Percentiles rank a stretch among this genome's conserved stretches.
phyloP scores from a whole-genome alignment of 2,888 invertebrate genomes.

The Drosophila austrosaltans region DNA sequence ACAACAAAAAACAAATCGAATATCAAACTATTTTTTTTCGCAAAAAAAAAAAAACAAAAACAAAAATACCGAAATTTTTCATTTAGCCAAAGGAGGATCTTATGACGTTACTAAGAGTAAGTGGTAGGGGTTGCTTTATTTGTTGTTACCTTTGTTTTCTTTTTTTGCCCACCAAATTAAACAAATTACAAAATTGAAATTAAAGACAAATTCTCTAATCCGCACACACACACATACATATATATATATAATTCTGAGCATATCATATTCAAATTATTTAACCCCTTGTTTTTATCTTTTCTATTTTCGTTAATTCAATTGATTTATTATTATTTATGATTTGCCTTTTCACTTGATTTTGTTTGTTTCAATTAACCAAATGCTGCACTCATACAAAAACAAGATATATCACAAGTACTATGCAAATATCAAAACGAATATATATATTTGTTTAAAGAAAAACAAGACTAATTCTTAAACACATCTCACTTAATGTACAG shows the following conservation, averaged over 20 bases:
- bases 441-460: not conserved
- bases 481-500: constrained; percentile 38
- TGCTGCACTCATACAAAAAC: constrained; percentile 4
- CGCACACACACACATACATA: constrained; percentile 12
- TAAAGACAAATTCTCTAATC: constrained; percentile 40
- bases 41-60: constrained; percentile 41
- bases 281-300: not conserved
- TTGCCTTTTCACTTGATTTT: constrained; percentile 8
- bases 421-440: not conserved
- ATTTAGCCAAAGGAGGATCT: constrained; percentile 83
- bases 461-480: constrained; percentile 20
- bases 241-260: constrained; percentile 27
- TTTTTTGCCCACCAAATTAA: constrained; percentile 40
- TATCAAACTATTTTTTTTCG: constrained; percentile 43
- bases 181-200: constrained; percentile 22
- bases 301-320: not conserved
- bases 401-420: constrained; percentile 10
- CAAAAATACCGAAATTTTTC: constrained; percentile 59
- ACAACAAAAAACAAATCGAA: constrained; percentile 36
- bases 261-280: constrained; percentile 48
- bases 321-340: not conserved
- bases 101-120: constrained; percentile 84
- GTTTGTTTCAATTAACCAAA: constrained; percentile 6
- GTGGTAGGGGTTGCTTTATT: constrained; percentile 84
- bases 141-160: constrained; percentile 65